Evolutionary conservation across 1,140 invertebrate genomes (phyloP), one percentile per base, ranked within the genome.

Genomic region (Venustaconcha ellipsiformis): DNA sequence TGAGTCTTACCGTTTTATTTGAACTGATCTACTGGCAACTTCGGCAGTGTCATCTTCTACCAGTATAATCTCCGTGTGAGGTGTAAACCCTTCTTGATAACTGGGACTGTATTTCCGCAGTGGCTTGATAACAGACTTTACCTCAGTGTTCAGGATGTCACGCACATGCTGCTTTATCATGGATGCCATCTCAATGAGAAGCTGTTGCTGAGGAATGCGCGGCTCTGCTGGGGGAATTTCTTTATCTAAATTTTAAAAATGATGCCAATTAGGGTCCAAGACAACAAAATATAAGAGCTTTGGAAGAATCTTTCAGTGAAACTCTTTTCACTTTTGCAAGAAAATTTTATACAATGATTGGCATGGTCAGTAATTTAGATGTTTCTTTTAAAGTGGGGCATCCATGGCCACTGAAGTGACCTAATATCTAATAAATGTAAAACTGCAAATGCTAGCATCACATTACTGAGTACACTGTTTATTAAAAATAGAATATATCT

Each of bases 101-200:
- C 77, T 70, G 1, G 84, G 83, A 57, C 78, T 82, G 79, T 85
- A 89, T 71, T 87, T 88, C 6, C 84, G 82, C 59, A 88, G 71
- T 12, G 87, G 83, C 65, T 83, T 77, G 26, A 89, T 89, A 17
- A 87, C 78, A 12, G 88, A 82, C 26, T 84, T 87, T 4, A 89
- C 84, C 48, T 89, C 85, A 8, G 83, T 86, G 37, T 85, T 81
- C 80, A 86, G 84, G 18, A 85, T 62, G 60, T 84, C 81, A 67
- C 82, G 72, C 2, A 89, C 80, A 82, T 89, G 87, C 58, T 83
- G 76, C 77, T 87, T 88, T 30, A 89, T 84, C 80, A 88, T 81
- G 56, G 88, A 76, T 37, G 88, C 86, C 86, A 89, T 88, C 70
- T 89, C 88, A 57, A 88, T 81, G 18, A 89, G 77, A 26, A 89